Evolutionary conservation across 2,888 invertebrate genomes (phyloP), one percentile per base, ranked within the genome.

Genomic region (Folsomia manolachei): DNA sequence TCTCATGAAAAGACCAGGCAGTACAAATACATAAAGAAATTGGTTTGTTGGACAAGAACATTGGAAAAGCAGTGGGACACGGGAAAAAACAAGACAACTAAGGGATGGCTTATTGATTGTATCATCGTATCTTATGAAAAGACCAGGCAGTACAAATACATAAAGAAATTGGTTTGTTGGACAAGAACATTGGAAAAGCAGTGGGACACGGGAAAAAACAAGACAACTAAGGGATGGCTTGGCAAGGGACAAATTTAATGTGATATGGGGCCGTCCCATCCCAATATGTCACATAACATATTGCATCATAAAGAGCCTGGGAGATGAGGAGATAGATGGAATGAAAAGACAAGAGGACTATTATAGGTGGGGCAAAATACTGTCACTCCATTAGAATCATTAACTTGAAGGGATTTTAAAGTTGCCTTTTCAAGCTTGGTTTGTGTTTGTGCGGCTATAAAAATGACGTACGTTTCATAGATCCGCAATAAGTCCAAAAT

Each of bases 321-420:
- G 51, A 51, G n/a, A n/a, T n/a, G n/a, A n/a, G n/a, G n/a, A n/a
- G n/a, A n/a, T 4, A 39, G 39, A 39, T 39, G 39, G 39, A 9
- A 39, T 4, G 39, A 39, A 39, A 39, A 39, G 39, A 56, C 21
- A 56, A 56, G 56, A 56, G 18, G n/a, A 56, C 4, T 19, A 19
- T 56, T 56, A 56, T 56, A 56, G 56, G 56, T 56, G 56, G 56
- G n/a, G 56, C n/a, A 19, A 56, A 56, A 56, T 19, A 56, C 11
- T 56, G 56, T 56, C 56, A 56, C 56, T 7, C n/a, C 56, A 18
- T 56, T 21, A 7, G 21, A 56, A 56, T n/a, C 56, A 56, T 56
- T 56, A 56, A 56, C n/a, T 56, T 56, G n/a, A n/a, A n/a, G n/a
- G n/a, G n/a, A n/a, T n/a, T n/a, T n/a, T n/a, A n/a, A n/a, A n/a